Base-by-base conservation (phyloP, 2,113 vertebrate species). In the Pontoporia blainvillei region DNA sequence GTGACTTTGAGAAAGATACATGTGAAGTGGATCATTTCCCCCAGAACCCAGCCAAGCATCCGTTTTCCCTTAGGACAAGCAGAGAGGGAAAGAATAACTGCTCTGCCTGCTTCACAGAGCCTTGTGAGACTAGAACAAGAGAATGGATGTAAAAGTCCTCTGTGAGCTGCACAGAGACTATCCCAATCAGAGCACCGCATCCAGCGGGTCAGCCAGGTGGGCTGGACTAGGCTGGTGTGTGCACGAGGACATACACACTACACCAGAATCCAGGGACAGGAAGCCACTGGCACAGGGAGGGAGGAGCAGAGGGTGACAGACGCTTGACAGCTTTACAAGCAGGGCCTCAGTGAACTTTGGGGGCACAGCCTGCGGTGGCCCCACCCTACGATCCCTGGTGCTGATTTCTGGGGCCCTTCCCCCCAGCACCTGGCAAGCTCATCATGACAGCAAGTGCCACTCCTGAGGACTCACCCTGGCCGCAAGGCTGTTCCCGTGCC, bases 401-500 rank as follows among this genome's bases (percentile, higher is more conserved):
- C 9, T 10, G n/a, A 73, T 57, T 71, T 76, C 36, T 23, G 36
- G 7, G 88, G 69, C 36, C 52, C 73, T 31, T 46, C 34, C 91
- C 46, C 72, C 54, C 46, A 36, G 18, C 12, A 75, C 79, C 93
- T 90, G 69, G 39, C 44, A 62, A 94, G 41, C 90, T 94, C 46
- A 75, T 27, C 36, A 2, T 2, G 85, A 92, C 85, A 62, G 49
- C 36, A 21, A 62, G 92, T 39, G 0, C 66, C 76, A 71, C 41
- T 97, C 64, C 81, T 73, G 61, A 95, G 72, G 79, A 66, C 78
- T 76, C 41, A 39, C 0, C 72, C 83, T 83, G 71, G 79, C 82
- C 12, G 46, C 73, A 71, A 91, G 36, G 0, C 0, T 21, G 82
- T 94, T 98, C 98, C 95, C 1, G 7, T 98, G 98, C 73, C 98